Evolutionary conservation across 2,888 invertebrate genomes (phyloP).

Genomic region (Stenoptilia bipunctidactyla): DNA sequence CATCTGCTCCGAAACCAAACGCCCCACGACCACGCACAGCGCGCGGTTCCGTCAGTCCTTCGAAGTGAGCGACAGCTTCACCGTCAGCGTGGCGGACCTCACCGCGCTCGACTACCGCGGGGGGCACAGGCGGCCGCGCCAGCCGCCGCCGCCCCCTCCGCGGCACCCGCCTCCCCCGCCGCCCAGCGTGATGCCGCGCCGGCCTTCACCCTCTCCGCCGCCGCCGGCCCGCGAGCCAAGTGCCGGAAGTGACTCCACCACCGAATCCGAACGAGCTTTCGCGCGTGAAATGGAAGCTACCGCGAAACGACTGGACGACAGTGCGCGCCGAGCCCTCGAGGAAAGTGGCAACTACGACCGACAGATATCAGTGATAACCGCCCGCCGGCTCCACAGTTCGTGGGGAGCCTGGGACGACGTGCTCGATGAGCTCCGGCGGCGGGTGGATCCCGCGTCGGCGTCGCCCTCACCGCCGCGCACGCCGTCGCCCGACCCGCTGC

Average conservation of each 20-base stretch:
- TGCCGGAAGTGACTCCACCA: constrained; percentile 58
- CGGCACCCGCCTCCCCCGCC: constrained; percentile 38
- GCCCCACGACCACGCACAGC: constrained; percentile 29
- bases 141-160: constrained; percentile 49
- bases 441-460: constrained; percentile 47
- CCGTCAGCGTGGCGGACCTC: constrained; percentile 74
- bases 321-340: constrained; percentile 50
- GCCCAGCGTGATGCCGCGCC: constrained; percentile 26
- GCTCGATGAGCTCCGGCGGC: constrained; percentile 53
- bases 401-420: constrained; percentile 68
- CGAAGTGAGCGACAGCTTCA: constrained; percentile 59
- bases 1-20: constrained; percentile 64
- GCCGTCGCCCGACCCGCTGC: constrained; percentile 47
- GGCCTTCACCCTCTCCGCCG: constrained; percentile 24
- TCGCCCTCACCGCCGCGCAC: constrained; percentile 51
- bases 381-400: constrained; percentile 52
- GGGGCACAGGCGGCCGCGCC: constrained; percentile 39
- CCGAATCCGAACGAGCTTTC: constrained; percentile 58
- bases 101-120: constrained; percentile 71
- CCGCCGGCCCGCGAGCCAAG: constrained; percentile 51
- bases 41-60: constrained; percentile 60
- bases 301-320: constrained; percentile 52
- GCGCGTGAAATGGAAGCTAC: constrained; percentile 60
- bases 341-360: constrained; percentile 69
- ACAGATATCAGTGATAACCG: constrained; percentile 69